Evolutionary conservation across 2,888 invertebrate genomes (phyloP).

Genomic region (Tenthredo amoena): DNA sequence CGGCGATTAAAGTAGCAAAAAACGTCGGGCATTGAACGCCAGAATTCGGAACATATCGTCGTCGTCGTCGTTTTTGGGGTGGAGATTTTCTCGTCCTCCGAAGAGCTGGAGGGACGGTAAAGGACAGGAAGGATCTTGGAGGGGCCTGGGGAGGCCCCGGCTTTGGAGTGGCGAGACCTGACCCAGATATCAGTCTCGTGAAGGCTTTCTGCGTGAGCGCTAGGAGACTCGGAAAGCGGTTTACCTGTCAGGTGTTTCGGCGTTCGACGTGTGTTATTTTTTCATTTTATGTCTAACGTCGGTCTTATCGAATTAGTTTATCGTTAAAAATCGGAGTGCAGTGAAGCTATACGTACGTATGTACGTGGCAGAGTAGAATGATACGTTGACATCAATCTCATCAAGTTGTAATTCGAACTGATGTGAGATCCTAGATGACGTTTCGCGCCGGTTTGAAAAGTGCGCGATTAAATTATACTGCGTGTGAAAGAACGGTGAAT

Average conservation of each 20-base stretch:
- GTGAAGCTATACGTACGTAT: background rate
- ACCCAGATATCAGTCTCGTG: constrained; percentile 74
- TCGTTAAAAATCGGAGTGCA: background rate
- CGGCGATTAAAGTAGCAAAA: background rate
- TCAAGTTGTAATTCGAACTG: background rate
- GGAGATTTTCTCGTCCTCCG: background rate
- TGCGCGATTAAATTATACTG: background rate
- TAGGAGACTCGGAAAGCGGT: constrained; percentile 50
- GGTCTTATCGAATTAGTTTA: background rate
- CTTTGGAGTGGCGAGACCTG: constrained; percentile 60
- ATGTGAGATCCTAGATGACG: background rate
- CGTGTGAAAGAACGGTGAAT: background rate
- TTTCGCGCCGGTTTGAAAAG: background rate
- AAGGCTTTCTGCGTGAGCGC: constrained; percentile 68
- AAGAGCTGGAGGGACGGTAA: background rate
- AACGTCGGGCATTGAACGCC: background rate
- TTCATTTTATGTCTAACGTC: background rate
- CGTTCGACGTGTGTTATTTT: background rate
- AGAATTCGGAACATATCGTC: constrained; percentile 1
- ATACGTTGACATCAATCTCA: background rate
- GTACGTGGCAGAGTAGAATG: background rate
- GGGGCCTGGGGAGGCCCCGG: constrained; percentile 46
- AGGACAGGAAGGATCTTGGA: constrained; percentile 43
- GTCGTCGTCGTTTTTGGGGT: constrained; percentile 24
- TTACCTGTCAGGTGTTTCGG: constrained; percentile 49